A percentile compares a stretch with the other conserved stretches of the same genome.
Evolutionary conservation across 2,888 invertebrate genomes (phyloP).

Genomic region (Dermolepida albohirtum): DNA sequence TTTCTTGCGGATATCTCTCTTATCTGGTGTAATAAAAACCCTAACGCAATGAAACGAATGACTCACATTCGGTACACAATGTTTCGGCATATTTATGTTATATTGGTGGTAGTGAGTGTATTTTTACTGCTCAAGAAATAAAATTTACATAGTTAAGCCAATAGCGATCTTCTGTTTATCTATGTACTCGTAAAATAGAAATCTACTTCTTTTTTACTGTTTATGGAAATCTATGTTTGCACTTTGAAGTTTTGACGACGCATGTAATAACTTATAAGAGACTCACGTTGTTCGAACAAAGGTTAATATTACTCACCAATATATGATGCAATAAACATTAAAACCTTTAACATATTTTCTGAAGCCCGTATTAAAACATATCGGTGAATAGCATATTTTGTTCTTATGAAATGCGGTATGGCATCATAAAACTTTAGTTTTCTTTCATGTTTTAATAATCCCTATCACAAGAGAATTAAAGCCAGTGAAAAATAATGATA

Average conservation of each 20-base stretch:
- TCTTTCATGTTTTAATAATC: too few species aligned
- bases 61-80: conserved; percentile 32
- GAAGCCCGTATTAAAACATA: too few species aligned
- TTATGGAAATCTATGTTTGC: conserved; percentile 24
- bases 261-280: too few species aligned
- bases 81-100: conserved; percentile 32
- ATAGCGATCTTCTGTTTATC: conserved; percentile 13
- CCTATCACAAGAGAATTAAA: too few species aligned
- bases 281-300: too few species aligned
- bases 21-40: conserved; percentile 30
- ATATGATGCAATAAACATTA: too few species aligned
- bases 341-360: too few species aligned
- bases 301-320: too few species aligned
- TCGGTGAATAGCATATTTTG: too few species aligned
- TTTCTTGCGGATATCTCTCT: conserved; percentile 21
- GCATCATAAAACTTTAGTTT: too few species aligned
- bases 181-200: conserved; percentile 25
- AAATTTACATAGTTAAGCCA: conserved; percentile 20
- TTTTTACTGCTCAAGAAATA: conserved; percentile 32
- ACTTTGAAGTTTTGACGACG: conserved; percentile 8
- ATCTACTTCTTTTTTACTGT: conserved; percentile 21
- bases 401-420: too few species aligned
- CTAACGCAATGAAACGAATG: conserved; percentile 24
- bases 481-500: too few species aligned
- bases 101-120: conserved; percentile 28